Evolutionary conservation across 2,888 invertebrate genomes (phyloP).

Genomic region (Eristalis intricaria): DNA sequence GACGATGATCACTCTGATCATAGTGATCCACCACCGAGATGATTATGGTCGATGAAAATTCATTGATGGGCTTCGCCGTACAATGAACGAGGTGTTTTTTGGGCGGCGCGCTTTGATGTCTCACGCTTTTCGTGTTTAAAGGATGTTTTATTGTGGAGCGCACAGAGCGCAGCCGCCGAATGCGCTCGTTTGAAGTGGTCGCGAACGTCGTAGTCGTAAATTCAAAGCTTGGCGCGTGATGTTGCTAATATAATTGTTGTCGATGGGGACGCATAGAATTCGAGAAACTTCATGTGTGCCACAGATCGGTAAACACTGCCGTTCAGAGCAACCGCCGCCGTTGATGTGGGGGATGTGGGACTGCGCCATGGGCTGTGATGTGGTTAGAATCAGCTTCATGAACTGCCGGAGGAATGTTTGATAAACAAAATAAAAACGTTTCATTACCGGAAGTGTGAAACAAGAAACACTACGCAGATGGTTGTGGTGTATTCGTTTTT

Average conservation of each 20-base stretch:
- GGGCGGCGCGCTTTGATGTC: conserved; percentile 64
- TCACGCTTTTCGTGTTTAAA: conserved; percentile 70
- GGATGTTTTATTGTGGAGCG: conserved; percentile 69
- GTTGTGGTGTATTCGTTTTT: background rate
- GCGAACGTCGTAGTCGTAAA: conserved; percentile 67
- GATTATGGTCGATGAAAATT: conserved; percentile 72
- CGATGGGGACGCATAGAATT: conserved; percentile 54
- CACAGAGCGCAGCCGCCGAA: conserved; percentile 12
- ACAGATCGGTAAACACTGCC: conserved; percentile 60
- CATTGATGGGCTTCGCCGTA: conserved; percentile 62
- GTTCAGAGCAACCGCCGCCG: conserved; percentile 2
- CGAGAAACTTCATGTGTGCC: conserved; percentile 47
- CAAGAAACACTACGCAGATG: conserved; percentile 15
- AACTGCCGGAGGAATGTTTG: conserved; percentile 45
- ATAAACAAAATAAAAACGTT: conserved; percentile 60
- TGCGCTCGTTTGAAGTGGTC: conserved; percentile 64
- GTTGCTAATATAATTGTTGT: conserved; percentile 68
- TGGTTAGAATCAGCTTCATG: conserved; percentile 58
- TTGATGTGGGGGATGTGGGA: conserved; percentile 70
- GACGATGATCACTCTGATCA: conserved; percentile 57
- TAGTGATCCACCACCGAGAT: conserved; percentile 64
- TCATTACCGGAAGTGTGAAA: conserved; percentile 34
- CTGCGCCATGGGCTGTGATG: conserved; percentile 60
- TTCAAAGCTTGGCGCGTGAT: conserved; percentile 65
- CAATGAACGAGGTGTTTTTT: conserved; percentile 70